Evolutionary conservation across 1,140 invertebrate species (phyloP), one percentile per base, ranked within the genome.

Genomic region (Zaprionus tsacasi): DNA sequence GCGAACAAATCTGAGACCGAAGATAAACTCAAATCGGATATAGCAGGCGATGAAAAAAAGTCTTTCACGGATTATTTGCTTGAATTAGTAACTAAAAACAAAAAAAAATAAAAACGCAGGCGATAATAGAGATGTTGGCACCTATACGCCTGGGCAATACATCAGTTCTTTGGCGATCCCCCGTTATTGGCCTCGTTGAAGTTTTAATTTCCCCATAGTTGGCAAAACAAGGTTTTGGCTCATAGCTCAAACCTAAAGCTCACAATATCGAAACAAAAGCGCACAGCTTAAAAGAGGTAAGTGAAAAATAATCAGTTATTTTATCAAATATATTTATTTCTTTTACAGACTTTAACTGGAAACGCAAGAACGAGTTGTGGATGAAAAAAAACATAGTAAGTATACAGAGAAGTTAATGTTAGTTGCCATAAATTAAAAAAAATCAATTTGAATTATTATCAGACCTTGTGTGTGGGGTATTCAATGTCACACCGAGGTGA

Each of bases 401-500:
- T 50, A 50, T 12, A 25, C 15, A 8, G 21, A 25, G 7, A 33
- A 30, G 21, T 10, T 12, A 13, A 12, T 27, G 50, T 21, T 30
- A 15, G 13, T 33, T 50, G 11, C 5, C 45, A 50, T 21, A 50
- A 25, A 25, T 50, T 25, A 50, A n/a, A 13, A 36, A 25, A 35
- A 63, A 60, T 60, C 43, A 45, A 13, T 48, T 52, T 30, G 17
- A 55, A 66, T 30, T 38, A 65, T 50, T 65, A 65, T 50, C 68
- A 33, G 27, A 15, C 10, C 40, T 13, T n/a, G 25, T 6, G 12
- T 40, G 50, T 66, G 50, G 15, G 27, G 13, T 21, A 78, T 68
- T 78, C 78, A 83, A 83, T 81, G 81, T 83, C 81, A 81, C 64
- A 78, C 43, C 70, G 74, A 85, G 82, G 82, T 75, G 58, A 86